Evolutionary conservation across 2,113 vertebrate genomes (phyloP).

Genomic region (Agelaius tricolor): DNA sequence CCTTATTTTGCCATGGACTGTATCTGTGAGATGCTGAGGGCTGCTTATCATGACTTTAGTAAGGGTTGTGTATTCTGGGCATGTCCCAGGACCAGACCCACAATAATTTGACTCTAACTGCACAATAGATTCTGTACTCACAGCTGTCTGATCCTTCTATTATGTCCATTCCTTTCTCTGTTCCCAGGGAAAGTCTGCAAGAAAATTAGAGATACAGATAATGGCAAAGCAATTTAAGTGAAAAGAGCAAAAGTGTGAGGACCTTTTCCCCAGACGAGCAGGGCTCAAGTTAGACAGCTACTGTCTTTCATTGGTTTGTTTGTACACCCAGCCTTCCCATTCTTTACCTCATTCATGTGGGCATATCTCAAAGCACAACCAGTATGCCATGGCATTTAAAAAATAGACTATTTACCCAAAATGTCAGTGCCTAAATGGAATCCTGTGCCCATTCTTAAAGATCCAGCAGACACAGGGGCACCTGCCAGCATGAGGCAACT

Average conservation of each 20-base stretch:
- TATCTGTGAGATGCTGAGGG: background rate
- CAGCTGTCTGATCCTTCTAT: constrained; percentile 5
- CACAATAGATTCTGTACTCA: constrained; percentile 8
- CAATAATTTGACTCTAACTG: constrained; percentile 17
- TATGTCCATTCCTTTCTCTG: constrained; percentile 10
- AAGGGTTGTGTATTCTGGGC: background rate
- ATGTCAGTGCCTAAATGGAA: background rate
- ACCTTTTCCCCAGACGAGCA: background rate
- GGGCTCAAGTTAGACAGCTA: background rate
- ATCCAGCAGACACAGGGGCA: background rate
- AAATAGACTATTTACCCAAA: constrained; percentile 1
- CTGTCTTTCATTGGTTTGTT: background rate
- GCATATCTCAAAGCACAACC: background rate
- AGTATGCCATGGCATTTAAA: background rate
- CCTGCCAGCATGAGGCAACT: background rate
- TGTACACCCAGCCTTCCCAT: background rate
- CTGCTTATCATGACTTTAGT: background rate
- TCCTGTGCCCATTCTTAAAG: background rate
- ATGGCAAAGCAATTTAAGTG: constrained; percentile 31
- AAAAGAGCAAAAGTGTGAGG: background rate
- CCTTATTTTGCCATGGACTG: background rate
- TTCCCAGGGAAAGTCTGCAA: background rate
- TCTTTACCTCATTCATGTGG: constrained; percentile 7
- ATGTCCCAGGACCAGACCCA: background rate
- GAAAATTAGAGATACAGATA: constrained; percentile 36